Evolutionary conservation across 2,888 invertebrate genomes (phyloP).

Genomic region (Aspidiotus rigidus): DNA sequence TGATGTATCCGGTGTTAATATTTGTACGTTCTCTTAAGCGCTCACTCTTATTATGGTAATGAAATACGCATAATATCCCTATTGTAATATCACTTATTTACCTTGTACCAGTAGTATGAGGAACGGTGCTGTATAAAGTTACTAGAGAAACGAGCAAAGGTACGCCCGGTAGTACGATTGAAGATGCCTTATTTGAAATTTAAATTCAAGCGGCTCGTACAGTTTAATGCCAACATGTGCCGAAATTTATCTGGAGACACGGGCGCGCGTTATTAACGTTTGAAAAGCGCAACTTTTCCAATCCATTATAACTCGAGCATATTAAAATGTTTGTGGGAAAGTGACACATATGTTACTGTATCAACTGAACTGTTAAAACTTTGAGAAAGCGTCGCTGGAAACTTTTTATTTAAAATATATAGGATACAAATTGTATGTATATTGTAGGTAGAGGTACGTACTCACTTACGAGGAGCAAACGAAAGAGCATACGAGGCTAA

Average conservation of each 20-base stretch:
- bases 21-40: too few relatives aligned
- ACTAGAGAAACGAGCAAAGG: background rate
- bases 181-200: conserved; percentile 17
- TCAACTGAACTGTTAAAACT: conserved; percentile 2
- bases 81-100: too few relatives aligned
- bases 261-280: conserved; percentile 9
- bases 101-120: too few relatives aligned
- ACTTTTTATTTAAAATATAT: background rate
- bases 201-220: conserved; percentile 7
- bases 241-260: conserved; percentile 6
- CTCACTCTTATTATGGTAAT: too few relatives aligned
- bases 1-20: too few relatives aligned
- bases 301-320: conserved; percentile 22
- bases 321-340: conserved; percentile 27
- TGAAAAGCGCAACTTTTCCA: conserved; percentile 25
- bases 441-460: too few relatives aligned
- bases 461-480: too few relatives aligned
- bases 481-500: too few relatives aligned
- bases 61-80: too few relatives aligned
- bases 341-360: conserved; percentile 18
- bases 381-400: conserved; percentile 3
- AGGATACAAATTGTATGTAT: too few relatives aligned
- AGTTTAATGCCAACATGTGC: conserved; percentile 15
- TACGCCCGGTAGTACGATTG: background rate
- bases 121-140: too few relatives aligned